Evolutionary conservation across 2,797 vertebrate species (phyloP).

Genomic region (Allobates femoralis): DNA sequence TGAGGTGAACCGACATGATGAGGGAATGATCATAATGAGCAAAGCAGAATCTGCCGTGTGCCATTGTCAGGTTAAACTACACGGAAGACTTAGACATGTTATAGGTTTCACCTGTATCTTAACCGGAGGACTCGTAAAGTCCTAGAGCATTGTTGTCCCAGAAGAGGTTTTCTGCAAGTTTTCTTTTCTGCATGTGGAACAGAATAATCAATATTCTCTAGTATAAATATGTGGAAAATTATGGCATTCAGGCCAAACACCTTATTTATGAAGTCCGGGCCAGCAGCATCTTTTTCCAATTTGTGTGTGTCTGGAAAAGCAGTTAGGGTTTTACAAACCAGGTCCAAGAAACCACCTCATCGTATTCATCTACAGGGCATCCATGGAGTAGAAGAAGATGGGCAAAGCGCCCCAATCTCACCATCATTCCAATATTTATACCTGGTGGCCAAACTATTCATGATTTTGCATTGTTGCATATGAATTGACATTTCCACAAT

Average conservation of each 20-base stretch:
- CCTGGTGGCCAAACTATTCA: neutral
- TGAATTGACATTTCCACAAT: neutral
- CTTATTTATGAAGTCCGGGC: neutral
- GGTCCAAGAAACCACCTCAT: neutral
- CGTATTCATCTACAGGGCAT: neutral
- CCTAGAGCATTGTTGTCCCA: neutral
- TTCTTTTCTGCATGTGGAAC: neutral
- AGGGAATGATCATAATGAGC: constrained; percentile 36
- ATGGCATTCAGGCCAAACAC: too few relatives aligned
- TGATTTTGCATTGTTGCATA: neutral
- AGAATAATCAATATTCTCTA: too few relatives aligned
- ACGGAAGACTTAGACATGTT: neutral
- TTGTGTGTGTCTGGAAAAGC: neutral
- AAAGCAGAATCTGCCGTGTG: constrained; percentile 19
- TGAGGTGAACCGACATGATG: constrained; percentile 14
- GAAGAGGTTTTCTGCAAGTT: neutral
- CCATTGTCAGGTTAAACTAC: constrained; percentile 1
- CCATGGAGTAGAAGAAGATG: neutral
- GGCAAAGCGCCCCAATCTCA: neutral
- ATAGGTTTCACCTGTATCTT: neutral
- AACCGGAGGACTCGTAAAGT: neutral
- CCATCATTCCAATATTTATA: neutral
- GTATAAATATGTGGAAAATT: neutral
- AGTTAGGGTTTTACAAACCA: neutral
- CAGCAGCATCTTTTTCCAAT: neutral